A percentile compares a stretch with the other conserved stretches of the same genome.
phyloP scores from a whole-genome alignment of 2,888 invertebrate genomes.

The Polymixis flavicincta region DNA sequence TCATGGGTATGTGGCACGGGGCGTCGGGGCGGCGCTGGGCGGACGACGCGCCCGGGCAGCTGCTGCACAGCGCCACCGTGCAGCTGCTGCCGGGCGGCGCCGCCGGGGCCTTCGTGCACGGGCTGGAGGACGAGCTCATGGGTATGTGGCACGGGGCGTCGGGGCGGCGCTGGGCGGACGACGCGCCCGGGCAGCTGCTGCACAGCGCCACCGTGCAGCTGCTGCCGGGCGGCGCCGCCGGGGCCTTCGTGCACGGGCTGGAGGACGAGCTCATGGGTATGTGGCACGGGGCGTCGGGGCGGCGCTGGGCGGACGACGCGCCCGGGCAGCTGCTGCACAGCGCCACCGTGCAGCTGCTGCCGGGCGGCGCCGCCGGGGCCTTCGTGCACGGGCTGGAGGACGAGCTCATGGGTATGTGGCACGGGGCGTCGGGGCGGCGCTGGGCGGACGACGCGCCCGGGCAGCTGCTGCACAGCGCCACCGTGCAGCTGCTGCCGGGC shows the following conservation, averaged over 20 bases:
- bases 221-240: conserved; percentile 98
- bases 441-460: too few species aligned
- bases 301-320: conserved; percentile 93
- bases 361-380: conserved; percentile 97
- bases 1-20: too few species aligned
- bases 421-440: too few species aligned
- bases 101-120: conserved; percentile 67
- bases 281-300: too few species aligned
- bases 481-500: too few species aligned
- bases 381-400: too few species aligned
- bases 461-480: too few species aligned
- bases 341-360: conserved; percentile 93
- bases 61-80: conserved; percentile 93
- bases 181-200: conserved; percentile 97
- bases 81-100: conserved; percentile 90
- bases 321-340: conserved; percentile 97
- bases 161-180: conserved; percentile 90
- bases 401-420: too few species aligned
- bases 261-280: too few species aligned
- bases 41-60: conserved; percentile 96
- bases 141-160: too few species aligned
- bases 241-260: conserved; percentile 75
- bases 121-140: too few species aligned
- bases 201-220: conserved; percentile 93
- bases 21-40: conserved; percentile 72